Base-by-base conservation (phyloP, 2,888 invertebrate genomes). In the Melitaea athalia region DNA sequence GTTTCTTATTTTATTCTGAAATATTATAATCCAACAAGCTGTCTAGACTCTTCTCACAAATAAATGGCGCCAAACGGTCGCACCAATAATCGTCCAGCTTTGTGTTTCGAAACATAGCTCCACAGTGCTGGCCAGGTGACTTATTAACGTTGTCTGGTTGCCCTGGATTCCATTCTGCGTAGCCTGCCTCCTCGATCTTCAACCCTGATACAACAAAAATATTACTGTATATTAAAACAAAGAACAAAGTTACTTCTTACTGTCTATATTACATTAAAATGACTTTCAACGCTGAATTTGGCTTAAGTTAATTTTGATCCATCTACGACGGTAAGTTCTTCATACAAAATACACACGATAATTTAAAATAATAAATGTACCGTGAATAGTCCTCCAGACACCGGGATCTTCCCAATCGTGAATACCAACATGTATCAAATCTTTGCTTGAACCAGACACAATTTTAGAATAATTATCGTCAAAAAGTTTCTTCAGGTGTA, bases 11-110 rank as follows among this genome's bases (percentile, higher is more conserved):
- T n/a, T n/a, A n/a, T n/a, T n/a, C n/a, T n/a, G n/a, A n/a, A n/a
- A n/a, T n/a, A n/a, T n/a, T n/a, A n/a, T n/a, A n/a, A n/a, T n/a
- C n/a, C n/a, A n/a, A n/a, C n/a, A n/a, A n/a, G n/a, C 77, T 81
- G 31, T 68, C 72, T 0, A 80, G 79, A 11, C 68, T 70, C 72
- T 79, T 82, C 67, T 83, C 83, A 47, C 82, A 83, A 12, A 83
- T 77, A 65, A 81, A 82, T 0, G 78, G n/a, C n/a, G n/a, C n/a
- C 74, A 43, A 74, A 76, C 5, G 31, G 15, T 79, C 76, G 59
- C 82, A 86, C 80, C 81, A 82, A 6, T 81, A 63, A 61, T 86
- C 85, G n/a, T n/a, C n/a, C n/a, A n/a, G n/a, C n/a, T n/a, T n/a
- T n/a, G n/a, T n/a, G n/a, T n/a, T n/a, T n/a, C n/a, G n/a, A n/a